Evolutionary conservation across 2,797 vertebrate genomes (phyloP).

Genomic region (Lateolabrax maculatus): DNA sequence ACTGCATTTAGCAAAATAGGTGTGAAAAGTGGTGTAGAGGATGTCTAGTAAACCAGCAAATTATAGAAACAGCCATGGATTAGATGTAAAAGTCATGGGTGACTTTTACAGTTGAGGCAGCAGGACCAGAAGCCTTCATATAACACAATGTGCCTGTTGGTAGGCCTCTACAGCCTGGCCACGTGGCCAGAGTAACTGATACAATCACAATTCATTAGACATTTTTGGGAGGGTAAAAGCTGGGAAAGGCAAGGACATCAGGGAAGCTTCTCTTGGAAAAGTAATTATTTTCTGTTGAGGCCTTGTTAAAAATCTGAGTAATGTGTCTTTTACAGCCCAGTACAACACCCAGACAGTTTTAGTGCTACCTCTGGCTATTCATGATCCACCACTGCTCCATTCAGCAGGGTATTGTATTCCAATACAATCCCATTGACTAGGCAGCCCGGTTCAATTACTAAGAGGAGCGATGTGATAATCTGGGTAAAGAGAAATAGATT

Average conservation of each 20-base stretch:
- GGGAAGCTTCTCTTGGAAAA: constrained; percentile 20
- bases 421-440: constrained; percentile 67
- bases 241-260: constrained; percentile 1
- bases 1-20: constrained; percentile 26
- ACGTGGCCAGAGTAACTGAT: not conserved
- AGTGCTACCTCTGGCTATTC: constrained; percentile 54
- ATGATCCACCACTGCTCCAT: constrained; percentile 51
- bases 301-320: constrained; percentile 52
- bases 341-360: constrained; percentile 54
- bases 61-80: constrained; percentile 21
- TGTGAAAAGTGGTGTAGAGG: not conserved
- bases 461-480: constrained; percentile 72
- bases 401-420: constrained; percentile 69
- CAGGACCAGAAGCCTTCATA: not conserved
- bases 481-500: constrained; percentile 74
- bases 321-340: constrained; percentile 57
- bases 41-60: constrained; percentile 27
- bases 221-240: constrained; percentile 8
- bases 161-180: not conserved
- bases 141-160: constrained; percentile 12
- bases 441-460: constrained; percentile 63
- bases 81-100: constrained; percentile 20
- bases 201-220: not conserved
- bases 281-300: constrained; percentile 44
- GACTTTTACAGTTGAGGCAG: constrained; percentile 23